Evolutionary conservation across 2,797 vertebrate genomes (phyloP).

Genomic region (Dendrocincla fuliginosa): DNA sequence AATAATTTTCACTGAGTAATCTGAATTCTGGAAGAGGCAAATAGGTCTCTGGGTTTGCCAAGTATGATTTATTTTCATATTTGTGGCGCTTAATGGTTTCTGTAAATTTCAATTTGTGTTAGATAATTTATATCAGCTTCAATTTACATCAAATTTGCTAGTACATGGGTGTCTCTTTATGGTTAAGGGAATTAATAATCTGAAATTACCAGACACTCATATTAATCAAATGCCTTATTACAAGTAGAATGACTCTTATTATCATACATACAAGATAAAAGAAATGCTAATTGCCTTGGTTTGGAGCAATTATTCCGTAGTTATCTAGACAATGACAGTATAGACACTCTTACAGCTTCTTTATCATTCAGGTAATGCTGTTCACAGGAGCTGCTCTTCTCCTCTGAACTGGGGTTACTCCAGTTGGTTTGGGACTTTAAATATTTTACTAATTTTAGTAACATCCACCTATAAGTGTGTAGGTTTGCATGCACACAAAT

Average conservation of each 20-base stretch:
- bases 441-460: neutral
- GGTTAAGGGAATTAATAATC: constrained; percentile 63
- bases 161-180: constrained; percentile 33
- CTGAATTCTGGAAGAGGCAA: neutral
- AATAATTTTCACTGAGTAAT: neutral
- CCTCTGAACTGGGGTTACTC: neutral
- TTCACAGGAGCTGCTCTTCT: neutral
- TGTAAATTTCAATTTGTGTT: constrained; percentile 68
- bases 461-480: neutral
- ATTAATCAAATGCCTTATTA: constrained; percentile 64
- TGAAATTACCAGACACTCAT: constrained; percentile 42
- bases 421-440: neutral
- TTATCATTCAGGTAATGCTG: neutral
- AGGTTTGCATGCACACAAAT: neutral
- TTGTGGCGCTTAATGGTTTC: constrained; percentile 53
- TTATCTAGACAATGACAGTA: constrained; percentile 33
- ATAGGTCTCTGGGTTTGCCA: neutral
- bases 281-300: constrained; percentile 55
- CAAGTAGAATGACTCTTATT: constrained; percentile 52
- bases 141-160: constrained; percentile 65
- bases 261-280: constrained; percentile 39
- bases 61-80: constrained; percentile 62
- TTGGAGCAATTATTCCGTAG: constrained; percentile 34
- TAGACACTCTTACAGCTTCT: neutral
- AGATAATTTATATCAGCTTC: constrained; percentile 66